phyloP scores from a whole-genome alignment of 2,113 vertebrate genomes.

The Percopsis transmontana region DNA sequence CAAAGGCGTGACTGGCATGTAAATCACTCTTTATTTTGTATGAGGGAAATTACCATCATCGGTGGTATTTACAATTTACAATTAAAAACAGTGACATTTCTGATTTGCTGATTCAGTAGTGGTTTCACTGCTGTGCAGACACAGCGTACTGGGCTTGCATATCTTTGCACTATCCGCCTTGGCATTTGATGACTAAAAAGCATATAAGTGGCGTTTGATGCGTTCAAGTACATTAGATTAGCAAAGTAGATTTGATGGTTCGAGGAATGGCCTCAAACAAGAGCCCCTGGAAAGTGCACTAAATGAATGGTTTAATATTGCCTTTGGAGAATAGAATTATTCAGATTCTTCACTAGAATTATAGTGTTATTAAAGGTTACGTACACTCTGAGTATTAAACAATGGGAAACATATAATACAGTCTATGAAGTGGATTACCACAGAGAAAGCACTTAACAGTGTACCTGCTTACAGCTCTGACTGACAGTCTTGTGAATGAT shows the following conservation, averaged over 20 bases:
- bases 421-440: conserved; percentile 13
- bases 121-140: conserved; percentile 40
- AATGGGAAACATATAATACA: conserved; percentile 36
- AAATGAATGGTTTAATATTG: conserved; percentile 17
- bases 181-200: conserved; percentile 38
- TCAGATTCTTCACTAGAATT: conserved; percentile 34
- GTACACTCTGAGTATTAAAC: conserved; percentile 31
- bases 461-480: conserved; percentile 23
- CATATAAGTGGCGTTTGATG: conserved; percentile 52
- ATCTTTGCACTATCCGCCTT: conserved; percentile 36
- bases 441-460: conserved; percentile 17
- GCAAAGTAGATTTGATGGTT: conserved; percentile 35
- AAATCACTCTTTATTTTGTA: conserved; percentile 29
- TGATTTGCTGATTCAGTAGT: conserved; percentile 30
- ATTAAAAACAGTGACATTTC: conserved; percentile 68
- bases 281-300: conserved; percentile 19
- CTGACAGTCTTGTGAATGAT: conserved; percentile 47
- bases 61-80: conserved; percentile 54
- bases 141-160: conserved; percentile 42
- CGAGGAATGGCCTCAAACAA: conserved; percentile 23
- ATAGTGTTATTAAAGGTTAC: conserved; percentile 25
- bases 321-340: conserved; percentile 36
- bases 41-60: conserved; percentile 50
- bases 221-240: conserved; percentile 58
- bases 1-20: conserved; percentile 48